Percentiles rank a stretch among this genome's conserved stretches.
Evolutionary conservation across 2,888 invertebrate species (phyloP).

Genomic region (Ephialtes manifestator): DNA sequence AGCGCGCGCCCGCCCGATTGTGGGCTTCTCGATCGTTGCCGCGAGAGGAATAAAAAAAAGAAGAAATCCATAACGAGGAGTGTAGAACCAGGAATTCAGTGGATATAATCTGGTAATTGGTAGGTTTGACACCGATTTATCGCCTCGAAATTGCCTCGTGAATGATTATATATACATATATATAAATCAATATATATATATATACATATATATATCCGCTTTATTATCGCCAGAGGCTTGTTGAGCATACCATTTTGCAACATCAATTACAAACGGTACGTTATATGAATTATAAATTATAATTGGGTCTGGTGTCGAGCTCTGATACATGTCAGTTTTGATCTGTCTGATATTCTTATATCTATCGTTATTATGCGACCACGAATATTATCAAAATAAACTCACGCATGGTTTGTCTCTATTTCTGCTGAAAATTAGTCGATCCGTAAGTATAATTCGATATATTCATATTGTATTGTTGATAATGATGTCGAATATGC

Average conservation of each 20-base stretch:
- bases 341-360: neutral
- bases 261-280: slow-evolving; percentile 20
- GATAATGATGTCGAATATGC: neutral
- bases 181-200: neutral
- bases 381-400: neutral
- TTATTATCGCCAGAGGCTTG: slow-evolving; percentile 7
- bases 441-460: neutral
- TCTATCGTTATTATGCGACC: neutral
- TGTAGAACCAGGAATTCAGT: slow-evolving; percentile 12
- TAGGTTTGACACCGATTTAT: slow-evolving; percentile 48
- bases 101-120: slow-evolving; percentile 43
- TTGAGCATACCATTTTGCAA: slow-evolving; percentile 12
- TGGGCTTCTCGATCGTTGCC: slow-evolving; percentile 9
- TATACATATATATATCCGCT: neutral
- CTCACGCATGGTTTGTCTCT: neutral
- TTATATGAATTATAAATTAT: slow-evolving; percentile 7
- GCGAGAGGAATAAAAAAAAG: slow-evolving; percentile 2
- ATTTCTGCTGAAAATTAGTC: neutral
- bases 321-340: slow-evolving; percentile 18
- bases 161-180: slow-evolving; percentile 8
- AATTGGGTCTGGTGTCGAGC: slow-evolving; percentile 6
- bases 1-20: slow-evolving; percentile 25
- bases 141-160: slow-evolving; percentile 33
- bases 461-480: neutral
- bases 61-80: slow-evolving; percentile 24